Evolutionary conservation across 53 echinoderm and acorn worm genomes (phyloP), one percentile per base, ranked within the genome.

Genomic region (Mesocentrotus franciscanus): DNA sequence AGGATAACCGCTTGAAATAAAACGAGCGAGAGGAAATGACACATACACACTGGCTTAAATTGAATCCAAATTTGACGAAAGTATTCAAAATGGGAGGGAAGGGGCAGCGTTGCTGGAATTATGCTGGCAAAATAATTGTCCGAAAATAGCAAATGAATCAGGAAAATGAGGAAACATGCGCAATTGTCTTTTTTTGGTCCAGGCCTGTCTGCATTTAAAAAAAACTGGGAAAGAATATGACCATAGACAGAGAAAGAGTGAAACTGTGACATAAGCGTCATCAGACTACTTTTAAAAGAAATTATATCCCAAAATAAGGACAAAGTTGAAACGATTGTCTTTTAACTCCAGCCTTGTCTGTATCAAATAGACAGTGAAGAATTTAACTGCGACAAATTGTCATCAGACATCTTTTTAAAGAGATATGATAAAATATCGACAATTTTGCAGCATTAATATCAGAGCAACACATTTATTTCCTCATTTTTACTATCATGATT

Each of bases 31-130:
- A 87, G 87, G 87, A 87, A 87, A 29, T 87, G 87, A 87, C 87
- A 58, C 87, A 87, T 87, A 6, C 87, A 59, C 58, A 85, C 87
- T n/a, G 87, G 87, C 58, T 87, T 87, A 87, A 56, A 87, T 87
- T 11, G 6, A 15, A 87, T 87, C 58, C 87, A 87, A 87, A 87
- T 87, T 87, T 87, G 58, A 27, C 5, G 58, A 87, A 87, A 58
- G 26, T 87, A 87, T 87, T n/a, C 27, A 58, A 27, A 75, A 58
- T 11, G 87, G 81, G 58, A n/a, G 87, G 58, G 16, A 87, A 26
- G 87, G 87, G 87, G 87, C 58, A 56, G 57, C 26, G 58, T 13
- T 58, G 58, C 56, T 56, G 56, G 58, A 87, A 87, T 87, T 58
- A 87, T 58, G n/a, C 29, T n/a, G 58, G 55, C n/a, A 56, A 85